Conservation (phyloP, 2,113 vertebrate species). For the Coturnix japonica region DNA sequence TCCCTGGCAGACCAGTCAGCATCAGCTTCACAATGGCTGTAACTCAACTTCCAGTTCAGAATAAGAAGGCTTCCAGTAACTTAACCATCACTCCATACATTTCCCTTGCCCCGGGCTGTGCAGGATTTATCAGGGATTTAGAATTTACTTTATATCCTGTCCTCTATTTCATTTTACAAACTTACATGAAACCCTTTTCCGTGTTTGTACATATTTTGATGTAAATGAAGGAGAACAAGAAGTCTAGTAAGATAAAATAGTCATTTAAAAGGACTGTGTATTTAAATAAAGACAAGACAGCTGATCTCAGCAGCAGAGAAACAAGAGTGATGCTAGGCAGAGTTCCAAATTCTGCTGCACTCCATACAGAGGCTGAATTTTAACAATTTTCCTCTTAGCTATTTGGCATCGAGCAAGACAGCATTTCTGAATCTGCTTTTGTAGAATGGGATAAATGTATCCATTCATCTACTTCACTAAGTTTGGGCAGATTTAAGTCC, state of each 20-base stretch:
- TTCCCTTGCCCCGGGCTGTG: not conserved
- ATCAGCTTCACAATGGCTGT: not conserved
- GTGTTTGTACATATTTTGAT: not conserved
- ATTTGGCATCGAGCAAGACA: not conserved
- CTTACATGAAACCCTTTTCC: not conserved
- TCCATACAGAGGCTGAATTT: not conserved
- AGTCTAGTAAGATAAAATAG: not conserved
- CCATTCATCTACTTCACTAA: not conserved
- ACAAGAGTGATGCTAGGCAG: not conserved
- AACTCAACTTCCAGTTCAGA: not conserved
- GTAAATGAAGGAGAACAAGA: not conserved
- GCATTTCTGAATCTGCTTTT: not conserved
- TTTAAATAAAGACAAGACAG: not conserved
- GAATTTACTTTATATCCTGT: fast-evolving
- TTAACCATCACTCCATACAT: not conserved
- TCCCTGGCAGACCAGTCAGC: not conserved
- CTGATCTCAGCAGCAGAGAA: not conserved
- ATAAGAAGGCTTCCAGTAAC: not conserved
- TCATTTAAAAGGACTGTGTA: not conserved
- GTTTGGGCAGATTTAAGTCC: not conserved
- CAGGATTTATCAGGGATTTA: not conserved
- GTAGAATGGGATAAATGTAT: not conserved
- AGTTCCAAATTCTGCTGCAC: not conserved
- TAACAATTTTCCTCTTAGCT: not conserved
- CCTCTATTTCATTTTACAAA: not conserved